These are phyloP conservation scores for Pseudopodoces humilis DNA, from an alignment of 2,113 vertebrate genomes.

Conservation along the genomic window DNA sequence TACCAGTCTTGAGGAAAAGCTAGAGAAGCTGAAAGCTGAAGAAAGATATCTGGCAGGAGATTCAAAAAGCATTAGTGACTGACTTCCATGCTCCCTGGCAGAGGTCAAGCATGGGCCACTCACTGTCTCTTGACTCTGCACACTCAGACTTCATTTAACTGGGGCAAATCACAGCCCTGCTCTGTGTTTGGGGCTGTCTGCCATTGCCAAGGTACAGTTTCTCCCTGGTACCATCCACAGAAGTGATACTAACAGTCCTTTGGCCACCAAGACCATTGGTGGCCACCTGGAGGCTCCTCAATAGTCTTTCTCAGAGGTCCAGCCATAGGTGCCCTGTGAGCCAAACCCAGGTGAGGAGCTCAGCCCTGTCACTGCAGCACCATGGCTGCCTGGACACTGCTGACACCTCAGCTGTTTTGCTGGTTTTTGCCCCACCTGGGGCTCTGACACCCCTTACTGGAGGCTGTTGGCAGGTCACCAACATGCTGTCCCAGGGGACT, in stretches of 20 bases:
- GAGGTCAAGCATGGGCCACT: neutral
- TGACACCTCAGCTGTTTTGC: neutral
- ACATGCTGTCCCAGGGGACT: accelerated
- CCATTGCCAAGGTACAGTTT: neutral
- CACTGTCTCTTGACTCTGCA: neutral
- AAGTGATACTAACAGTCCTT: neutral
- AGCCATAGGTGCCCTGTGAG: neutral
- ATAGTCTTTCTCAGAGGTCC: neutral
- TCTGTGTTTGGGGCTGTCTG: neutral
- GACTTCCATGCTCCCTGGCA: neutral
- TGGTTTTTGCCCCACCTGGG: neutral
- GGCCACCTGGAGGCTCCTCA: neutral
- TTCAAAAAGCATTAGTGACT: neutral
- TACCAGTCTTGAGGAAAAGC: neutral
- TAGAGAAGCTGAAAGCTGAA: neutral
- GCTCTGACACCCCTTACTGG: neutral
- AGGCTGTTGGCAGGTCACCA: neutral
- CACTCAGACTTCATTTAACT: neutral
- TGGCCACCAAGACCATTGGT: neutral
- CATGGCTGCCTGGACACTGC: neutral
- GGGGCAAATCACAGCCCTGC: neutral
- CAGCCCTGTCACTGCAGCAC: accelerated
- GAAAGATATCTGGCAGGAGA: neutral
- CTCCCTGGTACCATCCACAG: neutral
- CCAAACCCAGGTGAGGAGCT: neutral